phyloP scores from a whole-genome alignment of 1,140 invertebrate genomes.

The Acromyrmex heyeri region DNA sequence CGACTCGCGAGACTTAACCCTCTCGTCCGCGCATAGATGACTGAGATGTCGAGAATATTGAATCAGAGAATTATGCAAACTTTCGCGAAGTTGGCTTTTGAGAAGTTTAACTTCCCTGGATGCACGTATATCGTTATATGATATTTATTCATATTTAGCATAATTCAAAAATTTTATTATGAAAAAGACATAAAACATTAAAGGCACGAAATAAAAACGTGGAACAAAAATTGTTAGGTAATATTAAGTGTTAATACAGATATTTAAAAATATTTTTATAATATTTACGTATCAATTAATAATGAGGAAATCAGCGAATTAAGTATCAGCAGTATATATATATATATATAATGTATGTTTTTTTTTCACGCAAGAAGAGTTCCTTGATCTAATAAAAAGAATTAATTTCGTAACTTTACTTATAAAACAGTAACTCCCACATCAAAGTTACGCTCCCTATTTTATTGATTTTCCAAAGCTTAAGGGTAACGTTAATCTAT shows the following conservation, averaged over 20 bases:
- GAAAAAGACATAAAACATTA: constrained; percentile 8
- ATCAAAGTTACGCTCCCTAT: not conserved
- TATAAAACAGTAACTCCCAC: not conserved
- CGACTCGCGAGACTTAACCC: constrained; percentile 36
- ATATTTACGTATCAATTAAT: not conserved
- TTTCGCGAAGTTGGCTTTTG: constrained; percentile 34
- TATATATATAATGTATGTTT: not conserved
- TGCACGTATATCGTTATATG: constrained; percentile 21
- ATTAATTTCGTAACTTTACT: constrained; percentile 10
- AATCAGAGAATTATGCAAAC: constrained; percentile 55
- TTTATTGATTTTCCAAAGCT: not conserved
- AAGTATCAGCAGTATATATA: not conserved
- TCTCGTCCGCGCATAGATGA: constrained; percentile 16
- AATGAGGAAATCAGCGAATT: not conserved
- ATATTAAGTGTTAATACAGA: not conserved
- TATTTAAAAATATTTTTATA: not conserved
- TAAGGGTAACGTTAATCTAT: not conserved
- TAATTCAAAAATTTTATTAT: constrained; percentile 9
- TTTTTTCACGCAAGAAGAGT: not conserved
- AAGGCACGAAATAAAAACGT: not conserved
- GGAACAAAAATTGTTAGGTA: not conserved
- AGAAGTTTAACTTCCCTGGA: constrained; percentile 36
- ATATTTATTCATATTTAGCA: constrained; percentile 32
- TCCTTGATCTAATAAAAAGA: not conserved
- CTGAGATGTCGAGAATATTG: constrained; percentile 39